Percentiles rank a stretch among this genome's conserved stretches.
These are phyloP conservation scores for Oreochromis tanganicae DNA, from an alignment of 2,113 vertebrate genomes.

Conservation along the genomic window DNA sequence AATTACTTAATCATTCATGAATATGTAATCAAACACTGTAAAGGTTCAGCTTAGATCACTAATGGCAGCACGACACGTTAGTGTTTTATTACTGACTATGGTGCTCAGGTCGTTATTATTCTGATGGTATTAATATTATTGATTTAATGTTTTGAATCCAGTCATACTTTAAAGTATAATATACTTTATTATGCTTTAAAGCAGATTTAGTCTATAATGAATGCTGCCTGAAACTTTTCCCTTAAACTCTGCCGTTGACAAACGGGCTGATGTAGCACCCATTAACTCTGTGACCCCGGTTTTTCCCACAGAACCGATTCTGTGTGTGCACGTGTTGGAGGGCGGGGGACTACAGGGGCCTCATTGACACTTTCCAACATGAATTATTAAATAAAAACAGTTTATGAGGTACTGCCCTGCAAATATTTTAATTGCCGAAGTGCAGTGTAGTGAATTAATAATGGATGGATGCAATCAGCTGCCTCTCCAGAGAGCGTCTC, in stretches of 20 bases:
- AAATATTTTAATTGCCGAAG: background rate
- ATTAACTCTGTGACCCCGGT: rapidly evolving
- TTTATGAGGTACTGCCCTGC: background rate
- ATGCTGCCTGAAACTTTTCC: background rate
- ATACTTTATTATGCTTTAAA: background rate
- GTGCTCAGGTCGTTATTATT: background rate
- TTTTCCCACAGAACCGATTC: background rate
- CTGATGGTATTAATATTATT: background rate
- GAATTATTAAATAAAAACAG: background rate
- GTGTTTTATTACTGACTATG: background rate
- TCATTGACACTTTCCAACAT: background rate
- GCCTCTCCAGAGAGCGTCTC: background rate
- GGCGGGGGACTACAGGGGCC: rapidly evolving
- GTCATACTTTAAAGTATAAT: background rate
- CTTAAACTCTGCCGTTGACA: too few relatives aligned
- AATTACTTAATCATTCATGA: background rate
- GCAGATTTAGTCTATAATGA: background rate
- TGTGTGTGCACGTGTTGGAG: background rate
- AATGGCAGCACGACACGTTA: background rate
- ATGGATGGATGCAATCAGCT: background rate
- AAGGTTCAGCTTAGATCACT: background rate
- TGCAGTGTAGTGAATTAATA: background rate
- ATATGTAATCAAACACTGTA: background rate
- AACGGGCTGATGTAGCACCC: rapidly evolving
- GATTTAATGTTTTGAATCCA: background rate